Evolutionary conservation across 2,888 invertebrate genomes (phyloP).

Genomic region (Xanthia togata): DNA sequence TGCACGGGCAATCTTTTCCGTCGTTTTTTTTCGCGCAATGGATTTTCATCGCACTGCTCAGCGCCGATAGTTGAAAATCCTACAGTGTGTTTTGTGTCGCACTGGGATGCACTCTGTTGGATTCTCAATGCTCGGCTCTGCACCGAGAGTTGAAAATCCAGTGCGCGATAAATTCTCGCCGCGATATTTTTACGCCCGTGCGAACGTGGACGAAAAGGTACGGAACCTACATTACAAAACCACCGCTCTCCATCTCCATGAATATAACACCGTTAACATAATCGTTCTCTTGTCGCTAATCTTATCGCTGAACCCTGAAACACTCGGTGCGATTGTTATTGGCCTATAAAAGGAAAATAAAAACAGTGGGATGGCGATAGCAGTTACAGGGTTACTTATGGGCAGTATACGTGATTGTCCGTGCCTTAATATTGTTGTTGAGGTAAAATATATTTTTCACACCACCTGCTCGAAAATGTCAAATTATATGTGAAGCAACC

Average conservation of each 20-base stretch:
- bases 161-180: no score
- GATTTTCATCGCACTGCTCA: no score
- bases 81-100: no score
- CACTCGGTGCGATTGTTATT: constrained; percentile 54
- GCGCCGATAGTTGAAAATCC: no score
- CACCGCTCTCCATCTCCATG: constrained; percentile 37
- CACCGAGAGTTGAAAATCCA: no score
- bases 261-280: constrained; percentile 43
- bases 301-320: constrained; percentile 54
- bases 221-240: constrained; percentile 37
- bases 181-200: no score
- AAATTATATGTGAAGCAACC: no score
- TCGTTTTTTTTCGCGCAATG: no score
- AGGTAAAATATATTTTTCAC: not conserved
- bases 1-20: no score
- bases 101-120: no score
- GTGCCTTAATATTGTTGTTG: not conserved
- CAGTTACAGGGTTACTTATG: constrained; percentile 33
- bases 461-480: no score
- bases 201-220: not conserved
- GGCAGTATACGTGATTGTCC: constrained; percentile 10
- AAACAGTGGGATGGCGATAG: constrained; percentile 34
- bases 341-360: constrained; percentile 59
- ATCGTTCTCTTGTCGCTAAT: constrained; percentile 59
- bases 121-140: no score